Percentiles rank a stretch among this genome's conserved stretches.
These are phyloP conservation scores for Lacerta agilis DNA, from an alignment of 2,797 vertebrate species.

Conservation along the genomic window DNA sequence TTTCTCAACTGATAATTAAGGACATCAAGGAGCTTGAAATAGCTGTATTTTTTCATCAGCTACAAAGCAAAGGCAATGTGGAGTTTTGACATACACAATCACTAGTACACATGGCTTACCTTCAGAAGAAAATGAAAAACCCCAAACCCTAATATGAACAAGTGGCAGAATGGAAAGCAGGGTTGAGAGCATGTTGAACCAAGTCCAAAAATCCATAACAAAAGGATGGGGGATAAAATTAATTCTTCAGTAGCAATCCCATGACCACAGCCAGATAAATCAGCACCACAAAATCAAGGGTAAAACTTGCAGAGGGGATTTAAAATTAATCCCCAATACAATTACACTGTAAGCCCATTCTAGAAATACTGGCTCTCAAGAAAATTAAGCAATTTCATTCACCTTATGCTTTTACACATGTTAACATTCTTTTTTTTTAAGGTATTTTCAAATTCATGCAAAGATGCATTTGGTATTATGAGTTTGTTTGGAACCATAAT, in stretches of 20 bases:
- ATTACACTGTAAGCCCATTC: neutral
- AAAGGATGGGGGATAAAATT: neutral
- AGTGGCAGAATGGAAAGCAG: neutral
- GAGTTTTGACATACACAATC: neutral
- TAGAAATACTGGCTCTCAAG: neutral
- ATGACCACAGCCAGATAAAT: neutral
- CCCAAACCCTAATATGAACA: neutral
- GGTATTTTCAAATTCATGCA: neutral
- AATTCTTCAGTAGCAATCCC: neutral
- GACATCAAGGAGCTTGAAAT: neutral
- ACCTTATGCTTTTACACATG: neutral
- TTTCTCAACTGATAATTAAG: neutral
- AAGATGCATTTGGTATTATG: conserved; percentile 12
- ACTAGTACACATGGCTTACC: neutral
- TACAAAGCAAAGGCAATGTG: neutral
- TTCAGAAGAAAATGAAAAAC: neutral
- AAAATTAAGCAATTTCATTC: neutral
- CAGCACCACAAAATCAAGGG: neutral
- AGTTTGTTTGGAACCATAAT: conserved; percentile 26
- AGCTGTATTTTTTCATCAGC: neutral
- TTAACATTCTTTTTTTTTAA: neutral
- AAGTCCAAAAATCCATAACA: neutral
- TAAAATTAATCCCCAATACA: neutral
- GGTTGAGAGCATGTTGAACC: neutral
- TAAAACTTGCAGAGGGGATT: neutral